These are phyloP conservation scores for Triplophysa tibetana DNA, from an alignment of 2,113 vertebrate species.

Conservation along the genomic window DNA sequence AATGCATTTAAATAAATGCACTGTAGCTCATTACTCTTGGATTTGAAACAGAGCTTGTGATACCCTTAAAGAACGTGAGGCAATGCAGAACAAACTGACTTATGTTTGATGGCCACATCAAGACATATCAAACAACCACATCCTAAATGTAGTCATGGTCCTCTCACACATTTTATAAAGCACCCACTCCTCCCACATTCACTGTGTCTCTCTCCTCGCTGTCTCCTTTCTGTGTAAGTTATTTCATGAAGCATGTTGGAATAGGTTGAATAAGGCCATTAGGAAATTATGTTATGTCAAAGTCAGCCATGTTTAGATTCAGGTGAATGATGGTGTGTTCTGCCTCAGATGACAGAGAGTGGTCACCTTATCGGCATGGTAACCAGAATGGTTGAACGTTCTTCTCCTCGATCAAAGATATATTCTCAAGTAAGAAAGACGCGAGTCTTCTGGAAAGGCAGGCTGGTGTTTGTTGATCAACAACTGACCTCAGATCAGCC, in stretches of 20 bases:
- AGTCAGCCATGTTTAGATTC: not conserved
- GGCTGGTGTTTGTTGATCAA: slow-evolving; percentile 37
- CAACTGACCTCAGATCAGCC: slow-evolving; percentile 32
- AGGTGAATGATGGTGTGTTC: slow-evolving; percentile 61
- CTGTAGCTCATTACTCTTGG: not conserved
- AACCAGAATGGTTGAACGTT: slow-evolving; percentile 85
- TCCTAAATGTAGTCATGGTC: slow-evolving; percentile 3
- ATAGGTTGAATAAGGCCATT: not conserved
- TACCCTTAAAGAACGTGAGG: not conserved
- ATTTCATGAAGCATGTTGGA: not conserved
- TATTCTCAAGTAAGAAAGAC: slow-evolving; percentile 86
- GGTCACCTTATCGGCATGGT: slow-evolving; percentile 86
- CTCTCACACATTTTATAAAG: slow-evolving; percentile 20
- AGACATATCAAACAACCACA: slow-evolving; percentile 2
- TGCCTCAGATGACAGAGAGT: slow-evolving; percentile 86
- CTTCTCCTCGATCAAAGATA: slow-evolving; percentile 84
- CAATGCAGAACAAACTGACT: not conserved
- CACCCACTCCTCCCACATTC: slow-evolving; percentile 3
- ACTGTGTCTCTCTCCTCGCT: slow-evolving; percentile 31
- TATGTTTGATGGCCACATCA: not conserved
- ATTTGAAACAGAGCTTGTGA: not conserved
- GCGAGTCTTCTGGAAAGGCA: slow-evolving; percentile 51
- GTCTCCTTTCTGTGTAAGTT: slow-evolving; percentile 7
- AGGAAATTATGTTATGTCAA: not conserved
- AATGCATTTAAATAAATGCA: too few species aligned